Base-by-base conservation (phyloP, 2,797 vertebrate species). In the Adelosebastes latens region DNA sequence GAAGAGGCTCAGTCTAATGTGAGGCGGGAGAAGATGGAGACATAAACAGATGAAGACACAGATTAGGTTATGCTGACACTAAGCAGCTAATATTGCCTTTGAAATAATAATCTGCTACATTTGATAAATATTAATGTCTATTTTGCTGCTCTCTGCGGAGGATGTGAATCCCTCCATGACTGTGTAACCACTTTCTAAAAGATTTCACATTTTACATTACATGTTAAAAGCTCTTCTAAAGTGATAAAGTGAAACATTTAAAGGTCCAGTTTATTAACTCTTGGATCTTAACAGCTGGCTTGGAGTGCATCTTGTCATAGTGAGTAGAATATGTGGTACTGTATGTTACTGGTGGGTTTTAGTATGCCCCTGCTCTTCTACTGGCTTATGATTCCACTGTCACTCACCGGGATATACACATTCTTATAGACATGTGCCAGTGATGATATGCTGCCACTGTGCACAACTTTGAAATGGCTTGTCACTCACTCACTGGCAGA, bases 11-110 rank as follows among this genome's bases (percentile, higher is more conserved):
- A 2, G 67, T 72, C 80, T 84, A 66, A 80, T 80, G 74, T 25
- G 71, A 79, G 27, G 36, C 32, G 46, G 67, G 46, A 58, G 68
- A 65, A 79, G 85, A 80, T 34, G 18, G 42, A 87, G 68, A 72
- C 16, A 14, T 58, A 58, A 86, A 87, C 76, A 74, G 76, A 87
- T 79, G 36, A 78, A 72, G 65, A 81, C 3, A 27, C 66, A 68
- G 49, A 86, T 88, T 70, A 56, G 81, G 42, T 84, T 89, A 80
- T 39, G 25, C 22, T 85, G 86, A 88, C 81, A 84, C 66, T 81
- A 76, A 88, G 72, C 69, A 72, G 77, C 42, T 68, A 39, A 60
- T 31, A 75, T 76, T 84, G 79, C 36, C 67, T 82, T 73, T 79
- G 75, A 82, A 84, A 64, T 78, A 79, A 86, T 86, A 53, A 78